Evolutionary conservation across 2,888 invertebrate species (phyloP).

Genomic region (Hypercompe scribonia): DNA sequence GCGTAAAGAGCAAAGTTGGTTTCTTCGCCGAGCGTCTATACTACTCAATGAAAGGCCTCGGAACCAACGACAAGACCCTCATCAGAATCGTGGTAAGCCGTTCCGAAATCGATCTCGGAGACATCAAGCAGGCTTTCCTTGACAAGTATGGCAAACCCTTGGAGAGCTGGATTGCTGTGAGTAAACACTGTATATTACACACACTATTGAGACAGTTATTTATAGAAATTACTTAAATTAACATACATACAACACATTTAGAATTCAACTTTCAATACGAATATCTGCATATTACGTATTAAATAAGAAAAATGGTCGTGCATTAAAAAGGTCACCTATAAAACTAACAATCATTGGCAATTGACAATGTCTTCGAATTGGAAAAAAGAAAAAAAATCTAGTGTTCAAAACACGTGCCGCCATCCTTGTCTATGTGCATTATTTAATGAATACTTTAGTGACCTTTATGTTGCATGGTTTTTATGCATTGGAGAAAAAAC

Average conservation of each 20-base stretch:
- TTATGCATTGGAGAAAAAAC: background rate
- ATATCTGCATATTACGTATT: background rate
- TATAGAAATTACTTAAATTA: conserved; percentile 33
- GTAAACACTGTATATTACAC: conserved; percentile 62
- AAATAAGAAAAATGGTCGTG: background rate
- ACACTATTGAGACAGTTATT: conserved; percentile 17
- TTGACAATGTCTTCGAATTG: background rate
- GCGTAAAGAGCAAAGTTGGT: conserved; percentile 95
- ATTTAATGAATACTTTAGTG: background rate
- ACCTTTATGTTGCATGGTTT: background rate
- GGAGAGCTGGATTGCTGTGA: conserved; percentile 95
- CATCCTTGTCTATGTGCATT: background rate
- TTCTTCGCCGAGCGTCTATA: conserved; percentile 97
- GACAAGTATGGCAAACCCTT: conserved; percentile 93
- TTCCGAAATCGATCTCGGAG: conserved; percentile 96
- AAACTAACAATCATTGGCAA: background rate
- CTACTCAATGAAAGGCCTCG: conserved; percentile 96
- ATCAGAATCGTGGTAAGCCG: conserved; percentile 97
- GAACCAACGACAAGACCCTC: conserved; percentile 95
- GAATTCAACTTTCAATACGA: background rate
- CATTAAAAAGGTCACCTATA: background rate
- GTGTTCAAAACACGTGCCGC: background rate
- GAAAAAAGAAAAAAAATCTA: background rate
- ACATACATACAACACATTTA: background rate
- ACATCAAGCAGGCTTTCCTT: conserved; percentile 96